These are phyloP conservation scores for Cyclophora albipunctata DNA, from an alignment of 2,888 invertebrate species.

Conservation along the genomic window DNA sequence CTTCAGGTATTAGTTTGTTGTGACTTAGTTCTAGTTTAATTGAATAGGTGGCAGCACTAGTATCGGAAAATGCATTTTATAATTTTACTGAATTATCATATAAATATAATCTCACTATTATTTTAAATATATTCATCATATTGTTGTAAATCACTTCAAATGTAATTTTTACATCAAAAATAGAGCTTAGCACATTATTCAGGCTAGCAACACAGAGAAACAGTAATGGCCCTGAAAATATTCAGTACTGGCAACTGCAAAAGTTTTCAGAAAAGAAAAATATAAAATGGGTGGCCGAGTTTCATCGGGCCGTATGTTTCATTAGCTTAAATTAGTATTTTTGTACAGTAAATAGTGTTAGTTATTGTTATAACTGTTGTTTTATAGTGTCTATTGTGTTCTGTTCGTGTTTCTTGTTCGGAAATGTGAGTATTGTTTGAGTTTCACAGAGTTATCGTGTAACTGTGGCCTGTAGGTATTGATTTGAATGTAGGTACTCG, in stretches of 20 bases:
- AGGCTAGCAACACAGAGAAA: no score
- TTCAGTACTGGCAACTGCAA: conserved; percentile 20
- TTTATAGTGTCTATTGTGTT: conserved; percentile 20
- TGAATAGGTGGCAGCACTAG: no score
- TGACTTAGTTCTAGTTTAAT: no score
- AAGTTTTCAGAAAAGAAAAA: conserved; percentile 32
- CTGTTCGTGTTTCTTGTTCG: neutral
- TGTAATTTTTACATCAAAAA: no score
- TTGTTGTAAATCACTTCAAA: no score
- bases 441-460: neutral
- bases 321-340: conserved; percentile 38
- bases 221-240: neutral
- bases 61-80: no score
- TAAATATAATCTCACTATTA: no score
- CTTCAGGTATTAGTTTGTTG: no score
- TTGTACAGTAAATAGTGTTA: conserved; percentile 35
- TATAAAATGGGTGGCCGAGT: conserved; percentile 57
- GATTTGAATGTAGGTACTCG: conserved; percentile 1
- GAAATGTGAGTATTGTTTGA: conserved; percentile 46
- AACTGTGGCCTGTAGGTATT: neutral
- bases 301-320: conserved; percentile 25
- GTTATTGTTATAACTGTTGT: conserved; percentile 30
- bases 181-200: no score
- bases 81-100: no score
- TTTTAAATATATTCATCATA: no score